These are phyloP conservation scores for Eudyptes chrysolophus DNA, from an alignment of 2,113 vertebrate species.

Conservation along the genomic window DNA sequence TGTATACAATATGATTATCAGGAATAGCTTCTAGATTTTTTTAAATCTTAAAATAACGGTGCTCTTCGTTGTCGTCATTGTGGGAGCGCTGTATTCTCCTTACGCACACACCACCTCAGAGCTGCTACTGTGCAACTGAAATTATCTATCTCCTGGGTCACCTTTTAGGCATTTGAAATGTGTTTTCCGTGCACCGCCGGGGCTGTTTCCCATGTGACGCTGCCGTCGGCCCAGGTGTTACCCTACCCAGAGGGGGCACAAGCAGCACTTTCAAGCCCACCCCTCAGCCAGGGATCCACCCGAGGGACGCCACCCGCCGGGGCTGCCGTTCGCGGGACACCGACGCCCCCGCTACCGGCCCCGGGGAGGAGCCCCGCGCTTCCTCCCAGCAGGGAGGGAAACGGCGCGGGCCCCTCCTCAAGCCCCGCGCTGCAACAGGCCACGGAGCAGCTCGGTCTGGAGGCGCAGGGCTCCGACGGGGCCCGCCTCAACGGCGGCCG, in stretches of 20 bases:
- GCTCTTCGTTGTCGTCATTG: background rate
- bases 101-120: rapidly evolving
- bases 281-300: background rate
- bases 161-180: too few species aligned
- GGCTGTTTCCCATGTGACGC: rapidly evolving
- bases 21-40: background rate
- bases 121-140: too few species aligned
- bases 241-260: rapidly evolving
- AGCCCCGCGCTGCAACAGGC: too few species aligned
- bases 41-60: background rate
- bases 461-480: too few species aligned
- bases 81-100: rapidly evolving
- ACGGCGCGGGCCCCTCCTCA: background rate
- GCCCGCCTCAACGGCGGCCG: too few species aligned
- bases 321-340: background rate
- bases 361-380: too few species aligned
- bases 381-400: too few species aligned
- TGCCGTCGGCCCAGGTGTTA: rapidly evolving
- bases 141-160: background rate
- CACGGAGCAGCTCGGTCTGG: too few species aligned
- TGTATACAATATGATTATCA: rapidly evolving
- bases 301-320: background rate
- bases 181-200: rapidly evolving
- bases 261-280: background rate
- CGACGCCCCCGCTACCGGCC: rapidly evolving